These are phyloP conservation scores for Coenonympha glycerion DNA, from an alignment of 2,888 invertebrate species.

Conservation along the genomic window DNA sequence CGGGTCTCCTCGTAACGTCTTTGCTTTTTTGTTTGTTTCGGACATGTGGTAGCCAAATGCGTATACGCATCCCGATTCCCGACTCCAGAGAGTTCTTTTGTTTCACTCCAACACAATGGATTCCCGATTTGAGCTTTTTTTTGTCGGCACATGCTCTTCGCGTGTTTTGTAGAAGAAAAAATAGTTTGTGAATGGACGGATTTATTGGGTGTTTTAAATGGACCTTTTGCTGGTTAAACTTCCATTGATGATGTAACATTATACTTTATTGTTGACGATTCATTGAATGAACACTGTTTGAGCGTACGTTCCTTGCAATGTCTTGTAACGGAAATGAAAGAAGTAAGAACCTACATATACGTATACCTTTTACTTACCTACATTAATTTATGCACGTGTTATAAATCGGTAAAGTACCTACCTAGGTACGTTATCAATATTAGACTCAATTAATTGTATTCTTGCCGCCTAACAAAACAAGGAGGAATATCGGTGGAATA, in stretches of 20 bases:
- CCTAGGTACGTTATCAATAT: too few species aligned
- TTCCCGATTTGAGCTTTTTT: conserved; percentile 42
- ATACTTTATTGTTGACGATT: conserved; percentile 14
- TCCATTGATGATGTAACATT: conserved; percentile 27
- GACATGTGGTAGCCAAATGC: conserved; percentile 64
- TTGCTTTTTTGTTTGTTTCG: too few species aligned
- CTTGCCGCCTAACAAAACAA: too few species aligned
- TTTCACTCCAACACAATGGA: conserved; percentile 39
- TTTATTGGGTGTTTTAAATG: conserved; percentile 33
- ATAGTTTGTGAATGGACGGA: conserved; percentile 36
- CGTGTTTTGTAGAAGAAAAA: conserved; percentile 33
- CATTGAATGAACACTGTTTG: conserved; percentile 9
- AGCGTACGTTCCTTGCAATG: not conserved
- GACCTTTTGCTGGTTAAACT: conserved; percentile 24
- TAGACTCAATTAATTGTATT: too few species aligned
- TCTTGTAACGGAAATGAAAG: not conserved
- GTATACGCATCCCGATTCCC: conserved; percentile 42
- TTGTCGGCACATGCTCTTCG: conserved; percentile 39
- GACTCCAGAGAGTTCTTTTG: conserved; percentile 34
- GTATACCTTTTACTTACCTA: too few species aligned
- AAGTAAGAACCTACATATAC: not conserved
- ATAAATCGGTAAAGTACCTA: too few species aligned
- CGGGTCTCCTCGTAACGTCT: conserved; percentile 41
- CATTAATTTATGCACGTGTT: too few species aligned
- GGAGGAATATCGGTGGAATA: too few species aligned